Conservation (phyloP, 2,888 invertebrate genomes). For the Rhagium mordax region DNA sequence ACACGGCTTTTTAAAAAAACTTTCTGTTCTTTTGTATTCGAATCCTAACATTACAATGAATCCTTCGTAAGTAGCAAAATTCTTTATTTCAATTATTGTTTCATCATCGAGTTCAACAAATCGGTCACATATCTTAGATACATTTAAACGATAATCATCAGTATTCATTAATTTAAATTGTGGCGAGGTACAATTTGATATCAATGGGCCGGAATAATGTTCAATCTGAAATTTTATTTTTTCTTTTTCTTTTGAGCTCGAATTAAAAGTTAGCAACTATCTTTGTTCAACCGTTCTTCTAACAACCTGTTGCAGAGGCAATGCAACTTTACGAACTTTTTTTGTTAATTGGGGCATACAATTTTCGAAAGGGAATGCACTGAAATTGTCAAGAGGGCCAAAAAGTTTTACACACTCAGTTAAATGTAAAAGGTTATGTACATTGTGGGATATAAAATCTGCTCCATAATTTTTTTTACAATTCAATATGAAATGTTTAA, state of each 20-base stretch:
- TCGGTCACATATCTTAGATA: constrained; percentile 22
- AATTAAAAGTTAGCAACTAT: background rate
- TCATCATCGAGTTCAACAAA: constrained; percentile 26
- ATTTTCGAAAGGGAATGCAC: constrained; percentile 24
- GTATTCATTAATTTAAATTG: constrained; percentile 24
- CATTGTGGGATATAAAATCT: constrained; percentile 28
- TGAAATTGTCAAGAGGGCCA: constrained; percentile 24
- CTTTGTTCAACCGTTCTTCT: background rate
- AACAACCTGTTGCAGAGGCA: constrained; percentile 10
- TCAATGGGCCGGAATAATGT: background rate
- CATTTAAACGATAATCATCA: constrained; percentile 15
- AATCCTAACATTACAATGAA: background rate
- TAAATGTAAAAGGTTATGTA: constrained; percentile 34
- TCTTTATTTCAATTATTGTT: constrained; percentile 29
- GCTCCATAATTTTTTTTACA: background rate
- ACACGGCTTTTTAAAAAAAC: constrained; percentile 22
- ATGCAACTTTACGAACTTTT: constrained; percentile 15
- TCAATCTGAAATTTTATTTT: background rate
- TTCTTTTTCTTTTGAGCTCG: background rate
- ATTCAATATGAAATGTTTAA: constrained; percentile 37
- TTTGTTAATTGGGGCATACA: constrained; percentile 8
- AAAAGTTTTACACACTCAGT: constrained; percentile 16
- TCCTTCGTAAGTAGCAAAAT: constrained; percentile 15
- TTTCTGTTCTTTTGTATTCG: background rate
- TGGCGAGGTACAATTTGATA: constrained; percentile 1